Base-by-base conservation (phyloP, 2,797 vertebrate species). In the Phrynocephalus forsythii region DNA sequence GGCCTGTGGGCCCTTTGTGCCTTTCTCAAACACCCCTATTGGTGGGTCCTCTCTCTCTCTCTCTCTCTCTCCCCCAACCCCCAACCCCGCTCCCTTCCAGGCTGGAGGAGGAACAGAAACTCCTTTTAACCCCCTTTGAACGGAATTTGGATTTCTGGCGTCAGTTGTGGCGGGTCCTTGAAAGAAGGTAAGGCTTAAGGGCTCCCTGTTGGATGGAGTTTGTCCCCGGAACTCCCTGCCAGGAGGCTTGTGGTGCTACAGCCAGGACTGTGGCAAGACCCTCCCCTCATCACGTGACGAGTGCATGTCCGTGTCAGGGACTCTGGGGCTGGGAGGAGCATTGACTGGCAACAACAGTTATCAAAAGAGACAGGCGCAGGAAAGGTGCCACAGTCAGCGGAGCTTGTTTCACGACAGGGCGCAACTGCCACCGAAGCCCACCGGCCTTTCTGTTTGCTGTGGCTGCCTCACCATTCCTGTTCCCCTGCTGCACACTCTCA, bases 141-240 rank as follows among this genome's bases (percentile, higher is more conserved):
- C 97, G 98, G 89, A 99, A 99, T 95, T 92, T 99, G 95, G 98
- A 99, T 92, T 99, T 99, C 91, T 99, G 99, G 99, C 98, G 99
- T 87, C 99, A 99, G 87, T 97, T 99, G 48, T 99, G 99, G 99
- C 97, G 99, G 95, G 99, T 99, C 89, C 98, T 99, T 60, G 99
- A 99, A 94, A 98, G 98, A 91, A 99, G 99, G 99, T 99, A 95
- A 93, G 4, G 56, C 15, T 15, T 5, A 13, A 2, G 5, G 4
- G 15, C 30, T 60, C 48, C 5, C 15, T n/a, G 7, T 18, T n/a
- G 60, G 0, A 6, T 0, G 1, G 18, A 10, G 6, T 1, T 1
- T 1, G 15, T 38, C 18, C 28, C 60, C 16, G 60, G 60, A 63
- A 63, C 48, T 28, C 24, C 24, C 5, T 9, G 72, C 33, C 33